A percentile compares a stretch with the other conserved stretches of the same genome.
phyloP scores from a whole-genome alignment of 2,888 invertebrate genomes.

The Alcis repandata region DNA sequence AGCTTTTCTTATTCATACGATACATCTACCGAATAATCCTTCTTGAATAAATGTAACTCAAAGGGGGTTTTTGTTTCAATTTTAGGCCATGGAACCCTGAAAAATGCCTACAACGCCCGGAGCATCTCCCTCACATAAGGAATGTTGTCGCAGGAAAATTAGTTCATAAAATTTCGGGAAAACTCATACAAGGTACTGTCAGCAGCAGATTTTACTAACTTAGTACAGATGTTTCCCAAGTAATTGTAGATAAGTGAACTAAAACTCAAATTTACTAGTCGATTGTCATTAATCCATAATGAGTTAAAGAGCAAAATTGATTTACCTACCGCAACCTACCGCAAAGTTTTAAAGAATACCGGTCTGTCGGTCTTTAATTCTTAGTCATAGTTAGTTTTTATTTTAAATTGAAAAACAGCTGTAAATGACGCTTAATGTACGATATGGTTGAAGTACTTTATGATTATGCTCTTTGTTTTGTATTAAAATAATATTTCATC shows the following conservation, averaged over 20 bases:
- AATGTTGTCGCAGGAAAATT: conserved; percentile 83
- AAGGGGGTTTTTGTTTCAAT: background rate
- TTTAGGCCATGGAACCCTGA: conserved; percentile 32
- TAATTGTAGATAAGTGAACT: too few relatives aligned
- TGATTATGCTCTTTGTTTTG: conserved; percentile 37
- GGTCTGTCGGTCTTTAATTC: background rate
- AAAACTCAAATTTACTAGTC: too few relatives aligned
- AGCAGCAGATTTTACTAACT: background rate
- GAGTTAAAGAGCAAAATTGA: too few relatives aligned
- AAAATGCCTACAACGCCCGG: conserved; percentile 72
- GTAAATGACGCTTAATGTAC: conserved; percentile 13
- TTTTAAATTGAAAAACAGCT: background rate
- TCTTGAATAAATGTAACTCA: background rate
- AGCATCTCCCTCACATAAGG: conserved; percentile 76
- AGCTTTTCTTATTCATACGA: too few relatives aligned
- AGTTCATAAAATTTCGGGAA: conserved; percentile 80
- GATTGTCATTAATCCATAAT: too few relatives aligned
- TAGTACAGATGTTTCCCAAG: too few relatives aligned
- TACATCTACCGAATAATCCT: background rate
- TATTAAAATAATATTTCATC: conserved; percentile 39
- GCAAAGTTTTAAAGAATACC: too few relatives aligned
- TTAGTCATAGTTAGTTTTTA: background rate
- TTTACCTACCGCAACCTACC: too few relatives aligned
- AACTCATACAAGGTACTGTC: conserved; percentile 42
- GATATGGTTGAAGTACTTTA: conserved; percentile 25